phyloP scores from a whole-genome alignment of 2,113 vertebrate genomes.

The Spermophilus dauricus region DNA sequence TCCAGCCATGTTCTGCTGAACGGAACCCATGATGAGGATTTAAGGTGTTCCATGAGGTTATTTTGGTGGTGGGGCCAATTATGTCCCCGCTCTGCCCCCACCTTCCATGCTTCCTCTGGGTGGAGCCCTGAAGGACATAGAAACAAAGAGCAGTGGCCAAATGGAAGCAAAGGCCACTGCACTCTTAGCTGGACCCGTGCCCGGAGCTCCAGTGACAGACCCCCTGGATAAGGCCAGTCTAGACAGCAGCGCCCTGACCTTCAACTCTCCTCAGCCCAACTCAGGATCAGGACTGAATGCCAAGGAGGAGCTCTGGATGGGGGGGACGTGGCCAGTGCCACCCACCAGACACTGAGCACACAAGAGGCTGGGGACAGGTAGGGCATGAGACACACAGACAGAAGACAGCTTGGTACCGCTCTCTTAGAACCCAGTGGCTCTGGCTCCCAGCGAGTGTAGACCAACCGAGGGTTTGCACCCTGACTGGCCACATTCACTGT shows the following conservation, averaged over 20 bases:
- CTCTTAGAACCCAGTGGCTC: not conserved
- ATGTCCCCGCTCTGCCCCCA: not conserved
- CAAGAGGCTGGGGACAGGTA: fast-evolving
- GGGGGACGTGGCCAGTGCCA: fast-evolving
- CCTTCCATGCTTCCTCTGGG: not conserved
- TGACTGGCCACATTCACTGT: not conserved
- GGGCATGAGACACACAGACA: no score
- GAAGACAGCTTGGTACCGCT: no score
- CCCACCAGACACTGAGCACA: not conserved
- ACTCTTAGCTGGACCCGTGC: not conserved
- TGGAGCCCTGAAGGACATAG: not conserved
- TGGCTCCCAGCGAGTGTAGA: not conserved
- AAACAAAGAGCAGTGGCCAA: not conserved
- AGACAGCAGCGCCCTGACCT: not conserved
- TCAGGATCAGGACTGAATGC: no score
- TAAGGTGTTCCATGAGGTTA: not conserved
- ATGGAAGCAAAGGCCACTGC: not conserved
- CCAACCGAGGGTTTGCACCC: fast-evolving
- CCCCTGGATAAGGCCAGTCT: not conserved
- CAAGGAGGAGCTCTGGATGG: not conserved
- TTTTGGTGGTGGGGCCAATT: not conserved
- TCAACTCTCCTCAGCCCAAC: not conserved
- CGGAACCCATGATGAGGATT: not conserved
- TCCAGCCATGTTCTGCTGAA: not conserved
- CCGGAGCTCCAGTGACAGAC: not conserved